A percentile compares a stretch with the other conserved stretches of the same genome.
These are phyloP conservation scores for Tetraneura akinire DNA, from an alignment of 1,140 invertebrate genomes.

Conservation along the genomic window DNA sequence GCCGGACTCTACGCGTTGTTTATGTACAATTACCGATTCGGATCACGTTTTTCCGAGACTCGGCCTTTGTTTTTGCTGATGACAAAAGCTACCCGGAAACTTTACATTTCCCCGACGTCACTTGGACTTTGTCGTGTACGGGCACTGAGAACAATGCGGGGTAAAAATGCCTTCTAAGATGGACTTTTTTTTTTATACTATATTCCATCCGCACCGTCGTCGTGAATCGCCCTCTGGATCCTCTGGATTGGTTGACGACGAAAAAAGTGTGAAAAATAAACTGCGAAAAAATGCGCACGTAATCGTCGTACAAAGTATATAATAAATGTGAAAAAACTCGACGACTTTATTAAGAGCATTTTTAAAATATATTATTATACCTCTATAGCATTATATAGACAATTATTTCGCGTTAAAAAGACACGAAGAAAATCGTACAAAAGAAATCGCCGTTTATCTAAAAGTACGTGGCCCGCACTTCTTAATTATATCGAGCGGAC, in stretches of 20 bases:
- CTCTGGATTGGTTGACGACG: too few species aligned
- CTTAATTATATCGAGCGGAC: too few species aligned
- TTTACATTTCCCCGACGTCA: slow-evolving; percentile 41
- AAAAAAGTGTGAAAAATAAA: too few species aligned
- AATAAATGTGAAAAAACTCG: background rate
- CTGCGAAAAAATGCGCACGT: too few species aligned
- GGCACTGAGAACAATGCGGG: background rate
- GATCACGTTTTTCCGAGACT: slow-evolving; percentile 26
- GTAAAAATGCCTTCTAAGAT: background rate
- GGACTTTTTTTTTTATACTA: slow-evolving; percentile 7
- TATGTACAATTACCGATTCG: slow-evolving; percentile 27
- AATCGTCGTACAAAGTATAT: too few species aligned
- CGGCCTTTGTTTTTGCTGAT: slow-evolving; percentile 50
- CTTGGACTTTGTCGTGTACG: background rate
- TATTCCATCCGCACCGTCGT: background rate
- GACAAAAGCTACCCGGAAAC: slow-evolving; percentile 44
- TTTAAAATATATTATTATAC: too few species aligned
- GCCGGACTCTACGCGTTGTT: background rate
- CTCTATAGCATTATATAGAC: background rate
- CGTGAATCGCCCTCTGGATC: background rate
- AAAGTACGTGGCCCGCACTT: background rate
- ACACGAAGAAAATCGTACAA: background rate
- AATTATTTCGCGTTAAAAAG: background rate
- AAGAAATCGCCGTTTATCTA: background rate
- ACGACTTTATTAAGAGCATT: background rate